Percentiles rank a stretch among this genome's conserved stretches.
phyloP scores from a whole-genome alignment of 37 sponge, comb jelly and placozoan species.

The Agelas oroides region DNA sequence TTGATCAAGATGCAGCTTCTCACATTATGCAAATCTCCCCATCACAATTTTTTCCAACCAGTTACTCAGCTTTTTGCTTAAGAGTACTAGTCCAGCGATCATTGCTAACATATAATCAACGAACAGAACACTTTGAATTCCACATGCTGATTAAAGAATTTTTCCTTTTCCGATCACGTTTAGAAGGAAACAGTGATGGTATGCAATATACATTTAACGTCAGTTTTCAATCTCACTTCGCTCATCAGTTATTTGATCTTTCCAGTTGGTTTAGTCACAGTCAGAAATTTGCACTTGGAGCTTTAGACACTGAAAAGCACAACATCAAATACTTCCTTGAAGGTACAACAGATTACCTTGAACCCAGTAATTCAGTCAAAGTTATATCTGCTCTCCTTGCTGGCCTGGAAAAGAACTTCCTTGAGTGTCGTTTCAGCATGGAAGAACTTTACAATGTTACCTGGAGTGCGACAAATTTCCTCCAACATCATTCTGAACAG shows the following conservation, averaged over 20 bases:
- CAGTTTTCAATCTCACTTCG: not conserved
- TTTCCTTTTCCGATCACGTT: conserved; percentile 1
- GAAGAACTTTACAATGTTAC: too few relatives aligned
- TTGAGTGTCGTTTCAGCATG: too few relatives aligned
- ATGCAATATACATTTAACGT: not conserved
- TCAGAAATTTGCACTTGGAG: not conserved
- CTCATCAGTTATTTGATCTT: not conserved
- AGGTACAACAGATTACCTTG: not conserved
- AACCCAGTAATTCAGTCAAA: too few relatives aligned
- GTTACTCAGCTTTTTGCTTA: too few relatives aligned
- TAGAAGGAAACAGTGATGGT: not conserved
- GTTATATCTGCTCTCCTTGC: too few relatives aligned
- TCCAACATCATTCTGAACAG: too few relatives aligned
- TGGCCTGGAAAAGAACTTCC: too few relatives aligned
- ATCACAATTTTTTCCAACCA: too few relatives aligned
- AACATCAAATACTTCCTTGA: conserved; percentile 17
- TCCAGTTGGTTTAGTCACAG: not conserved
- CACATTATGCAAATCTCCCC: too few relatives aligned
- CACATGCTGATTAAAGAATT: conserved; percentile 25
- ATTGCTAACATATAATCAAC: conserved; percentile 1
- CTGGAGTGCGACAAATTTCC: too few relatives aligned
- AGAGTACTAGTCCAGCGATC: not conserved
- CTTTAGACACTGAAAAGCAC: conserved; percentile 27
- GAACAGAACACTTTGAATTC: conserved; percentile 25
- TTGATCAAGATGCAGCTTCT: conserved; percentile 3